Conservation (phyloP, 2,113 vertebrate genomes). For the Spizaetus ornatus region DNA sequence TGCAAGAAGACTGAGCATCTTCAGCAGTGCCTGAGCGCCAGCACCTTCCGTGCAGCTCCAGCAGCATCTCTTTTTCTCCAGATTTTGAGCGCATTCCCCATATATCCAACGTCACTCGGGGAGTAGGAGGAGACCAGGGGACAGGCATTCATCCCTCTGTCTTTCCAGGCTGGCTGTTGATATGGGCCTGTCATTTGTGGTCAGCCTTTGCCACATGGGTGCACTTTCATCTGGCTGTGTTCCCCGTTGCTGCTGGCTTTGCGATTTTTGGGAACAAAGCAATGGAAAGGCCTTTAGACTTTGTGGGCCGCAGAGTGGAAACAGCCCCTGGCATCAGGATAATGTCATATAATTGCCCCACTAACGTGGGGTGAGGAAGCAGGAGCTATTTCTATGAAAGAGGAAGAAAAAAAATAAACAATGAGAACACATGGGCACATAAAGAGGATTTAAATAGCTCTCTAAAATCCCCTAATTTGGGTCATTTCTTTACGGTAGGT, state of each 20-base stretch:
- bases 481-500: not conserved
- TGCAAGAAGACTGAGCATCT: not conserved
- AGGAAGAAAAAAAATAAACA: not conserved
- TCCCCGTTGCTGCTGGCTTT: not conserved
- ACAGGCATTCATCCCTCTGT: not conserved
- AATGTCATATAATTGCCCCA: too few species aligned
- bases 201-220: not conserved
- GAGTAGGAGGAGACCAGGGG: not conserved
- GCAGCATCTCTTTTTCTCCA: not conserved
- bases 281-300: not conserved
- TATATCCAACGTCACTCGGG: not conserved
- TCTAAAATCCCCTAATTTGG: not conserved
- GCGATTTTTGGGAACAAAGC: not conserved
- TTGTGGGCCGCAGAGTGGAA: not conserved
- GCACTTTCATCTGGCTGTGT: not conserved
- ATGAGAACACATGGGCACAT: not conserved
- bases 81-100: not conserved
- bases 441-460: constrained; percentile 2
- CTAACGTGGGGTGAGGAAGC: rapidly evolving
- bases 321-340: not conserved
- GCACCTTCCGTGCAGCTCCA: not conserved
- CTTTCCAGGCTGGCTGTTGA: not conserved
- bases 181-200: not conserved
- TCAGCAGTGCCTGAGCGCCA: not conserved
- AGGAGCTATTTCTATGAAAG: not conserved